phyloP scores from a whole-genome alignment of 1,140 invertebrate genomes.

The Eueides isabella region DNA sequence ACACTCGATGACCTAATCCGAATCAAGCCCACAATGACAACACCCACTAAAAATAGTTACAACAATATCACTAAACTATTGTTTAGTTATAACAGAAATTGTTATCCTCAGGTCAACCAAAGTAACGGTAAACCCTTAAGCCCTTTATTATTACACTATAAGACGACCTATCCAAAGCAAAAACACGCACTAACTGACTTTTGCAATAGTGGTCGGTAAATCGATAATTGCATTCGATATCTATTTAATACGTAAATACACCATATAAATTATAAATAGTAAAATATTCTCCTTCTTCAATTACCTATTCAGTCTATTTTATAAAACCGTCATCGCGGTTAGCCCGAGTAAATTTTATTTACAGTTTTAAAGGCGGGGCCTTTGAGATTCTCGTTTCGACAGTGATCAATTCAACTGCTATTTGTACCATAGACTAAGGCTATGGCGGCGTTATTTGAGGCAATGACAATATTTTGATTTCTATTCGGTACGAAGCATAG shows the following conservation, averaged over 20 bases:
- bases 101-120: conserved; percentile 40
- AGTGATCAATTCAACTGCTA: conserved; percentile 51
- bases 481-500: neutral
- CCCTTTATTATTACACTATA: conserved; percentile 48
- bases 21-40: conserved; percentile 77
- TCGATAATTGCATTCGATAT: conserved; percentile 55
- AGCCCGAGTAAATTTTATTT: conserved; percentile 69
- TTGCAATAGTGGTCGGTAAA: conserved; percentile 60
- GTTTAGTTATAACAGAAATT: conserved; percentile 56
- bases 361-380: conserved; percentile 77
- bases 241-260: conserved; percentile 22
- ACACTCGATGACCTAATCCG: conserved; percentile 80
- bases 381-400: conserved; percentile 67
- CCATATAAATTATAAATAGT: conserved; percentile 23
- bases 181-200: conserved; percentile 61
- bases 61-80: conserved; percentile 51
- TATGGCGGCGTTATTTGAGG: neutral
- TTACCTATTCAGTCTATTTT: conserved; percentile 64
- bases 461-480: conserved; percentile 9
- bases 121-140: conserved; percentile 46
- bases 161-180: conserved; percentile 48
- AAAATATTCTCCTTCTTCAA: conserved; percentile 29
- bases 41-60: conserved; percentile 80
- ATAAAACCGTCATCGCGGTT: conserved; percentile 73
- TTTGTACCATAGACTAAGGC: conserved; percentile 21